Evolutionary conservation across 35 echinoderm and acorn worm genomes (phyloP), one percentile per base, ranked within the genome.

Genomic region (Apostichopus parvimensis): DNA sequence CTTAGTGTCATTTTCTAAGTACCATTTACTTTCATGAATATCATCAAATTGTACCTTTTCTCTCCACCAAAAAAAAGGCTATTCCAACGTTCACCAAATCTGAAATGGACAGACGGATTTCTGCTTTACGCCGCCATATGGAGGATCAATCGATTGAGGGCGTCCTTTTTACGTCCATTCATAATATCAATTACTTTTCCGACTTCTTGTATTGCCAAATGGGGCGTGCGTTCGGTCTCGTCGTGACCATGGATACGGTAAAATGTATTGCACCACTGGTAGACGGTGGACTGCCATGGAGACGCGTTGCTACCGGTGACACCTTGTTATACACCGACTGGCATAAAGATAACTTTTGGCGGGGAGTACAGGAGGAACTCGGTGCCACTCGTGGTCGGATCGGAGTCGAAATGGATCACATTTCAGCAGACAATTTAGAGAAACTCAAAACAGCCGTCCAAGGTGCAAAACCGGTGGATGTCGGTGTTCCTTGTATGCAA

Each of bases 261-360:
- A 22, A 57, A 17, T 59, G 26, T 15, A 82, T 95, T 54, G 73
- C 94, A 9, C 90, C 96, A 8, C 62, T 82, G 22, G 92, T 98
- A 71, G 96, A 98, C 61, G 94, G 82, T 5, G 96, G 96, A 11
- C 91, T 91, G 77, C 94, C 96, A 6, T 98, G 92, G 93, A 84
- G 94, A 66, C 79, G 96, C 13, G 92, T 79, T n/a, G 59, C 70
- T 9, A 82, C 72, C 6, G 94, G 96, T 15, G 94, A 91, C 17
- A 94, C 92, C 54, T 54, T 98, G 9, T 21, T 95, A n/a, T 98
- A 92, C 89, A 98, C 94, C 0, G 96, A 98, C 73, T 98, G 96
- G 96, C 96, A 98, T 8, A 73, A 77, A 54, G 94, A 94, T 60
- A 98, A 95, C 72, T 98, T 93, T 76, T 98, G 94, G 91, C 15